phyloP scores from a whole-genome alignment of 2,113 vertebrate species.

The Greenwoodochromis staneri region DNA sequence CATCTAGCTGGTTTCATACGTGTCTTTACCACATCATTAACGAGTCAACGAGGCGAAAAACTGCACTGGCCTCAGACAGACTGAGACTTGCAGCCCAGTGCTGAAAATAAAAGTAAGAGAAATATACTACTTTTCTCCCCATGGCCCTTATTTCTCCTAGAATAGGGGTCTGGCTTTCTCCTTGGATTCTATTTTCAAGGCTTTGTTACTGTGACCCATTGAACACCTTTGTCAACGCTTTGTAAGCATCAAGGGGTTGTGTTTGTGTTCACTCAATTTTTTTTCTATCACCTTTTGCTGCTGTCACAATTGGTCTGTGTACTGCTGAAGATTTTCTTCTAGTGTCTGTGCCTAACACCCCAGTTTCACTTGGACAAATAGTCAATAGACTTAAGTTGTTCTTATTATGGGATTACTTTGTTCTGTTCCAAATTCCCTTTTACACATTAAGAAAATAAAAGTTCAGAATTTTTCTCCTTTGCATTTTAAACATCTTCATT shows the following conservation, averaged over 20 bases:
- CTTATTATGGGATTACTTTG: not conserved
- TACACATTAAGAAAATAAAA: not conserved
- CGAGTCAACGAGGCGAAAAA: conserved; percentile 45
- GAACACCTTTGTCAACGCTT: not conserved
- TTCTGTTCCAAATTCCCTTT: not conserved
- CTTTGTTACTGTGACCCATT: not conserved
- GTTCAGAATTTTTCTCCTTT: not conserved
- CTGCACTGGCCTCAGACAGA: conserved; percentile 24
- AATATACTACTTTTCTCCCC: not conserved
- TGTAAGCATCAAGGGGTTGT: not conserved
- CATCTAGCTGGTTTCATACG: conserved; percentile 44
- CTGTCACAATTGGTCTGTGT: not conserved
- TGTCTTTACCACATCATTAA: conserved; percentile 59
- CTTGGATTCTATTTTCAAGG: conserved; percentile 6
- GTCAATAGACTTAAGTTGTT: not conserved
- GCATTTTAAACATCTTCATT: not conserved
- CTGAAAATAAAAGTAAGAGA: not conserved
- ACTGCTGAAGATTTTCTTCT: not conserved
- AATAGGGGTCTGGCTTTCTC: not conserved
- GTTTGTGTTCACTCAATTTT: conserved; percentile 7
- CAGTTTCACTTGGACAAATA: not conserved
- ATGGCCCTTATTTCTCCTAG: not conserved
- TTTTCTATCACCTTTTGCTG: conserved; percentile 7
- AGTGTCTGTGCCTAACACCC: not conserved
- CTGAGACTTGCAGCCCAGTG: not conserved